Evolutionary conservation across 2,113 vertebrate species (phyloP), one percentile per base, ranked within the genome.

Genomic region (Anarrhichthys ocellatus): DNA sequence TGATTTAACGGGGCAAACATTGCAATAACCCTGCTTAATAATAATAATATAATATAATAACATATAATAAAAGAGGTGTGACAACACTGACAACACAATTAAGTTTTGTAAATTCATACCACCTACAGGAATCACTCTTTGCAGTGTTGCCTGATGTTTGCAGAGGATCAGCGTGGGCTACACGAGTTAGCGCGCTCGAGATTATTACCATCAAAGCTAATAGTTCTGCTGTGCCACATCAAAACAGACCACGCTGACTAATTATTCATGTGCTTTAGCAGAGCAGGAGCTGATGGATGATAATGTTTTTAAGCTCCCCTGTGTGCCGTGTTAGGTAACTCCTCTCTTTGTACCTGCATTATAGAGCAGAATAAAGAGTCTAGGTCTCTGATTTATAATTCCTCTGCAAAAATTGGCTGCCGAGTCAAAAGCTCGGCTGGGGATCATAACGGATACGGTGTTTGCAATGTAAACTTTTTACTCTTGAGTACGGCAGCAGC

Each of bases 231-330:
- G 80, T 56, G 83, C 76, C 80, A 76, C 89, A 80, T 89, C 76
- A 87, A 82, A 87, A 90, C 80, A 78, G 74, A 66, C 54, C 73
- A 27, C 7, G 15, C 65, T 77, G 80, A 85, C 84, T 82, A 89
- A 90, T 90, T 92, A 88, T 89, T 89, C 82, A 89, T 88, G 80
- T 54, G 86, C 82, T 78, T 87, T 32, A 71, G 82, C 74, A 6
- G 73, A 59, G 76, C 81, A 29, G n/a, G 52, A 70, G 82, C 87
- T 89, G 91, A 91, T 88, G 84, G 91, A 91, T 89, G 85, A 81
- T 83, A 63, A 89, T 91, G 89, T 87, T 80, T 86, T 73, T 76
- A 78, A 72, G 69, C 75, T 84, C 85, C 86, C 77, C 75, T 38
- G 85, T 44, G 83, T 70, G 83, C 83, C 27, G 61, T 69, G 77